Base-by-base conservation (phyloP, 2,797 vertebrate species). In the Gastrophryne carolinensis region DNA sequence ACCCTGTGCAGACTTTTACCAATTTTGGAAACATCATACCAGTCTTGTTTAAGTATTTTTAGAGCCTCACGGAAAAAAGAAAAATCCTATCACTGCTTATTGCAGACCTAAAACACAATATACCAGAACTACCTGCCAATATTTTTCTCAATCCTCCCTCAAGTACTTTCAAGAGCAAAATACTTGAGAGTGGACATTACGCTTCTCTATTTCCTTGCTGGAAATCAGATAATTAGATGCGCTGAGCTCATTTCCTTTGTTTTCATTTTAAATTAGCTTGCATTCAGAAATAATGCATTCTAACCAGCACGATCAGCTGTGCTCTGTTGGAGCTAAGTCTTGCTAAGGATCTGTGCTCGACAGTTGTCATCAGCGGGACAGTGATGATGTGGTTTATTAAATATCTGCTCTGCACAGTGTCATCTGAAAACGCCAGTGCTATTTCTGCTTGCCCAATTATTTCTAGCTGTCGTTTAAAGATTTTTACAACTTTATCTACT, bases 181-280 rank as follows among this genome's bases (percentile, higher is more conserved):
- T 26, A 35, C 21, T 27, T 39, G 0, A n/a, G 49, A 24, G n/a
- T 39, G 49, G 34, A 39, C 65, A 53, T 53, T 67, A 27, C n/a
- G 26, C 27, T 50, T 53, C 54, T 11, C 44, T 29, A 61, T 62
- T 62, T 60, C 54, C 53, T 56, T 68, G 23, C 32, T 39, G 34
- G 50, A 56, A 68, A 68, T 23, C 3, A 44, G 12, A 47, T 70
- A 70, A 70, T 70, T 70, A 32, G 27, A 58, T 70, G 54, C 39
- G 30, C 10, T 44, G 66, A 17, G 37, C 19, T 41, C 26, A 56
- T 70, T 70, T 70, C 67, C 54, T 70, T 57, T 17, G 12, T 26
- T 58, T 58, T 58, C 32, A 24, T 70, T 30, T 58, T 44, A 69
- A 54, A 69, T 56, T 27, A 29, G 66, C 35, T 56, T 5, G 21